Percentiles rank a stretch among this genome's conserved stretches.
These are phyloP conservation scores for Sebastes taczanowskii DNA, from an alignment of 2,797 vertebrate species.

Conservation along the genomic window DNA sequence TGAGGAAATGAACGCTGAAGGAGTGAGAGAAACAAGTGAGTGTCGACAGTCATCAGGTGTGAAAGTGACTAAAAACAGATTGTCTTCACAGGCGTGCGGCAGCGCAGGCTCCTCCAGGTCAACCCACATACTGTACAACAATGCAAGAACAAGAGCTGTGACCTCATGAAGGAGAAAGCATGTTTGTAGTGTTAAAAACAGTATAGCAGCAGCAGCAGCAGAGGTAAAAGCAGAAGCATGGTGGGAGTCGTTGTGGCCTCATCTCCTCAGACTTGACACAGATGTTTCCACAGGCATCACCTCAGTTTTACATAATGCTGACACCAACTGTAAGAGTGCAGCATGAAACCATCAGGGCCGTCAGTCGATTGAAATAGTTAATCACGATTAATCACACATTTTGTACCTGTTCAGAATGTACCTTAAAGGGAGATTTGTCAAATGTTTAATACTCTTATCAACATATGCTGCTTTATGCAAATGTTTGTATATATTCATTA, in stretches of 20 bases:
- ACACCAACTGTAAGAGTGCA: neutral
- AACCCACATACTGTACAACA: slow-evolving; percentile 53
- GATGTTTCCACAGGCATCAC: slow-evolving; percentile 31
- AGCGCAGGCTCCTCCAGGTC: slow-evolving; percentile 37
- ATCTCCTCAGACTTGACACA: slow-evolving; percentile 35
- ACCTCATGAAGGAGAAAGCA: slow-evolving; percentile 39
- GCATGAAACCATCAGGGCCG: neutral
- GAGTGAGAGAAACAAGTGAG: slow-evolving; percentile 54
- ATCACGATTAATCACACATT: too few relatives aligned
- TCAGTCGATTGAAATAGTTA: too few relatives aligned
- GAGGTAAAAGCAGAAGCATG: slow-evolving; percentile 55
- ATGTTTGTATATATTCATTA: too few relatives aligned
- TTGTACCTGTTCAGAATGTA: too few relatives aligned
- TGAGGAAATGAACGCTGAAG: slow-evolving; percentile 41
- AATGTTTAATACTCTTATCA: too few relatives aligned
- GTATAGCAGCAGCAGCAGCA: slow-evolving; percentile 13
- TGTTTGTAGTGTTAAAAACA: slow-evolving; percentile 39
- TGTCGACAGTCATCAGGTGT: slow-evolving; percentile 51
- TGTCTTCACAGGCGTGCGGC: slow-evolving; percentile 21
- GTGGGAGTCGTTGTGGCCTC: slow-evolving; percentile 57
- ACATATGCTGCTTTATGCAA: too few relatives aligned
- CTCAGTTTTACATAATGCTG: slow-evolving; percentile 16
- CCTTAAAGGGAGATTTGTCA: too few relatives aligned
- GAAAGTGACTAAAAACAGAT: slow-evolving; percentile 63
- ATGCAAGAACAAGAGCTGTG: slow-evolving; percentile 20